Evolutionary conservation across 2,113 vertebrate species (phyloP).

Genomic region (Progne subis): DNA sequence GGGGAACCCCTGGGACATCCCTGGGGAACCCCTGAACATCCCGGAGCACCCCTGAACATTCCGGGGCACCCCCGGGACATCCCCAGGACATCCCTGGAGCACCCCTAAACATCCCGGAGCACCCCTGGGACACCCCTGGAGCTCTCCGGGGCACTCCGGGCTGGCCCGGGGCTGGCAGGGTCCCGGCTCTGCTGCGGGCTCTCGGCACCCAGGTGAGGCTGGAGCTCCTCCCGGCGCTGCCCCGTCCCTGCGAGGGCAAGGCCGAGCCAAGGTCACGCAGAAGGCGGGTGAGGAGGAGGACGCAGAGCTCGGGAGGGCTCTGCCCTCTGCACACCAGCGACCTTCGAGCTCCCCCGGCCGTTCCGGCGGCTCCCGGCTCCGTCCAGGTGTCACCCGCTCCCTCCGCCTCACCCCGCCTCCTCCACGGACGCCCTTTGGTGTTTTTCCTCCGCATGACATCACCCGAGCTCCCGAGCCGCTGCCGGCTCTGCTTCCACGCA

Average conservation of each 20-base stretch:
- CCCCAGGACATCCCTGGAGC: no score
- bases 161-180: not conserved
- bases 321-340: not conserved
- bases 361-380: not conserved
- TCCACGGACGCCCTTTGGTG: constrained; percentile 46
- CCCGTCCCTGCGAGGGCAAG: not conserved
- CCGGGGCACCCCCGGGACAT: not conserved
- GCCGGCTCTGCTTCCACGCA: constrained; percentile 41
- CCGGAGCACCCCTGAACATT: no score
- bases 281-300: not conserved
- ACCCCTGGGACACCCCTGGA: no score
- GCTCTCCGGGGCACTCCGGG: not conserved
- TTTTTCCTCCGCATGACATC: constrained; percentile 64
- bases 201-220: not conserved
- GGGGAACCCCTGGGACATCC: no score
- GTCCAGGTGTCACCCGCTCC: not conserved
- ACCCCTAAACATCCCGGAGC: no score
- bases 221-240: not conserved
- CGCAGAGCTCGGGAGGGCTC: not conserved
- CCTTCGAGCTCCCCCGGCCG: not conserved
- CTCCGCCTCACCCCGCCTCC: constrained; percentile 11
- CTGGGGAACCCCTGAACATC: no score
- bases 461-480: constrained; percentile 37
- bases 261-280: constrained; percentile 21
- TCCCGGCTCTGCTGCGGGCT: not conserved